These are phyloP conservation scores for Turritopsis dohrnii DNA, from an alignment of 30 jellyfish, hydroid and myxozoan genomes.

Conservation along the genomic window DNA sequence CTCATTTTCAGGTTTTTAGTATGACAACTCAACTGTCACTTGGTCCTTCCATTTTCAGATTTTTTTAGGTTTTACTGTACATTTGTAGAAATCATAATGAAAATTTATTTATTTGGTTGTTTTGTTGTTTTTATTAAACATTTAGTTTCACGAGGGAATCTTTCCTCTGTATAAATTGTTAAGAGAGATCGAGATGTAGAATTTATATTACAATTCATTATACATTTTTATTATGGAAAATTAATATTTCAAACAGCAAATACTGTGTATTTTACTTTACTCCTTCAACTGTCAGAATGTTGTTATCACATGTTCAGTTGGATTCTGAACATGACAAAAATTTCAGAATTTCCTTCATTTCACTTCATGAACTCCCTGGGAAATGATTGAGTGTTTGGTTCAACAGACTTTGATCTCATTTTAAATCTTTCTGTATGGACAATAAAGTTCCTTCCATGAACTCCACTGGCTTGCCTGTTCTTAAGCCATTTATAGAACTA, in stretches of 20 bases:
- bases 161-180: background rate
- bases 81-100: slow-evolving; percentile 2
- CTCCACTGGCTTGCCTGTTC: no score
- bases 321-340: no score
- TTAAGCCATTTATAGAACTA: no score
- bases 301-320: no score
- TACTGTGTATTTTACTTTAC: background rate
- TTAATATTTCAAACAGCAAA: background rate
- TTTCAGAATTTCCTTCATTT: no score
- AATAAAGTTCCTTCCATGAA: no score
- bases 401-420: no score
- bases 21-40: background rate
- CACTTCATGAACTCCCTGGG: no score
- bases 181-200: background rate
- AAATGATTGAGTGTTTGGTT: no score
- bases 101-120: slow-evolving; percentile 10
- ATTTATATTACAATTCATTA: background rate
- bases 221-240: background rate
- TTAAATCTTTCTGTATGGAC: no score
- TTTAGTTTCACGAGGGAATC: background rate
- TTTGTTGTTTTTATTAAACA: background rate
- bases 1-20: background rate
- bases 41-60: background rate
- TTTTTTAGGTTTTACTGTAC: slow-evolving; percentile 11
- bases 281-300: no score